Evolutionary conservation across 1,140 invertebrate species (phyloP).

Genomic region (Halesus radiatus): DNA sequence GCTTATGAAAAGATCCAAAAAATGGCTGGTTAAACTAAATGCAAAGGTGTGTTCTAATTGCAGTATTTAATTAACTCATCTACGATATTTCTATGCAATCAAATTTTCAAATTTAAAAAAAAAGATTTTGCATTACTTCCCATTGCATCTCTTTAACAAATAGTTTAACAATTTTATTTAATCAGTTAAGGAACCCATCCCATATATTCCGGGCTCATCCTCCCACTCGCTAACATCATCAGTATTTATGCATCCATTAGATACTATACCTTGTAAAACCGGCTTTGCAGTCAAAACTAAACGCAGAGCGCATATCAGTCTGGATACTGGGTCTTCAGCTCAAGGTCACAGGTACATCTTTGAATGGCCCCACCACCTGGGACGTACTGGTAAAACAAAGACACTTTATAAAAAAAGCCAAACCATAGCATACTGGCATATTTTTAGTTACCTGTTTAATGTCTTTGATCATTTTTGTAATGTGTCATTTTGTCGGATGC

Average conservation of each 20-base stretch:
- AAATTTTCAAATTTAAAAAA: too few relatives aligned
- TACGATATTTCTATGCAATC: too few relatives aligned
- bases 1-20: too few relatives aligned
- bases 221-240: slow-evolving; percentile 2
- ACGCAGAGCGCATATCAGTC: slow-evolving; percentile 25
- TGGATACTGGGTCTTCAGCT: slow-evolving; percentile 19
- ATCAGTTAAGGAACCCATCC: too few relatives aligned
- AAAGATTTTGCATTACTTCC: too few relatives aligned
- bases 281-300: slow-evolving; percentile 7
- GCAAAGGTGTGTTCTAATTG: too few relatives aligned
- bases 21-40: too few relatives aligned
- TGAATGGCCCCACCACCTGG: not conserved
- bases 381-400: not conserved
- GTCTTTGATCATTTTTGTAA: not conserved
- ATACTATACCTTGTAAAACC: not conserved
- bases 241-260: slow-evolving; percentile 8
- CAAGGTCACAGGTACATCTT: slow-evolving; percentile 8
- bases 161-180: too few relatives aligned
- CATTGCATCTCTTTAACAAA: too few relatives aligned
- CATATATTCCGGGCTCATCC: not conserved
- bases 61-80: too few relatives aligned
- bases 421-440: not conserved
- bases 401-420: not conserved
- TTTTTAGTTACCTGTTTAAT: not conserved
- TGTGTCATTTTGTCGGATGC: not conserved